A percentile compares a stretch with the other conserved stretches of the same genome.
Conservation (phyloP, 1,140 invertebrate genomes). For the Chironomus tepperi region DNA sequence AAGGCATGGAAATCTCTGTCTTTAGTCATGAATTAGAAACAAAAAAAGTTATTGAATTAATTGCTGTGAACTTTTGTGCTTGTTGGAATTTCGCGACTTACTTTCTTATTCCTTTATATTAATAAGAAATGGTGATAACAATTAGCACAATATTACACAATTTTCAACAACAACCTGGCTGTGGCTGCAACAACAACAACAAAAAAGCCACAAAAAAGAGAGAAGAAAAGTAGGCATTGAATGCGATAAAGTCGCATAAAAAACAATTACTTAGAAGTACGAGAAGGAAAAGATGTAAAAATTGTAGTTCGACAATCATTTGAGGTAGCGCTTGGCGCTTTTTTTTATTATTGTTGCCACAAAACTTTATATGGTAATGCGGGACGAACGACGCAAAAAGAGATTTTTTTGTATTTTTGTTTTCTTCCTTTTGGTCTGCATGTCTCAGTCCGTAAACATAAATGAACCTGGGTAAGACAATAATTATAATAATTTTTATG, state of each 20-base stretch:
- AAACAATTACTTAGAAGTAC: constrained; percentile 2
- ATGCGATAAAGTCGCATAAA: not conserved
- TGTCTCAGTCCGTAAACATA: not conserved
- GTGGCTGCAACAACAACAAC: not conserved
- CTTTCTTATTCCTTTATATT: not conserved
- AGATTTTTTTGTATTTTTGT: not conserved
- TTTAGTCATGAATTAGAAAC: not conserved
- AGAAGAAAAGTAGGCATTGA: not conserved
- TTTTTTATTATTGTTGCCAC: not conserved
- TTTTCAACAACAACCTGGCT: not conserved
- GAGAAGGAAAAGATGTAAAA: not conserved
- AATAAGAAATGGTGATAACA: constrained; percentile 5
- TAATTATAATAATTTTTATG: constrained; percentile 15
- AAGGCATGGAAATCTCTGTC: not conserved
- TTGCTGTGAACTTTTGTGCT: not conserved
- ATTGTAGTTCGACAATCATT: constrained; percentile 1
- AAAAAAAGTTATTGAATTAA: not conserved
- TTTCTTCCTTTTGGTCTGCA: not conserved
- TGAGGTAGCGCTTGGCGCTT: not conserved
- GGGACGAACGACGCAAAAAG: constrained; percentile 4
- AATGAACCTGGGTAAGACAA: not conserved
- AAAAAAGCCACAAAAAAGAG: not conserved
- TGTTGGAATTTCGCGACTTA: not conserved
- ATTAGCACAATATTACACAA: constrained; percentile 2
- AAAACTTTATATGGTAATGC: constrained; percentile 1